Percentiles rank a stretch among this genome's conserved stretches.
phyloP scores from a whole-genome alignment of 2,888 invertebrate genomes.

The Furcula furcula region DNA sequence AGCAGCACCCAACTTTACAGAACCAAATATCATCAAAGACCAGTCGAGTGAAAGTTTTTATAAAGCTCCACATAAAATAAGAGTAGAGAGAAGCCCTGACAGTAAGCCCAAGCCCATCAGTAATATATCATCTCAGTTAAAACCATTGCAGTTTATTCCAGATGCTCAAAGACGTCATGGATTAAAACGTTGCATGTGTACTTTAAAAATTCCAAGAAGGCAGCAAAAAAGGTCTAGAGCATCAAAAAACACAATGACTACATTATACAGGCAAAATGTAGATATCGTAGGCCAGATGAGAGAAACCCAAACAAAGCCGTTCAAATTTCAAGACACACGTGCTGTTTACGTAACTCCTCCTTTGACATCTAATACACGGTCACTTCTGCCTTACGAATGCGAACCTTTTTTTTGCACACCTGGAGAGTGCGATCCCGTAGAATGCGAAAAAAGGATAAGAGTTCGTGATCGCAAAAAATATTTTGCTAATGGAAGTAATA shows the following conservation, averaged over 20 bases:
- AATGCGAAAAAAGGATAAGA: slow-evolving; percentile 23
- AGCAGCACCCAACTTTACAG: slow-evolving; percentile 1
- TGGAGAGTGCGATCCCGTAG: slow-evolving; percentile 33
- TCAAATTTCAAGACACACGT: slow-evolving; percentile 4
- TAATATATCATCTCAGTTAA: slow-evolving; percentile 10
- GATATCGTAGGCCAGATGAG: background rate
- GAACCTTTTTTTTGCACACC: slow-evolving; percentile 34
- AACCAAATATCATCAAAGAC: background rate
- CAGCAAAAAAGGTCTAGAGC: slow-evolving; percentile 5
- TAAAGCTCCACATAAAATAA: slow-evolving; percentile 2
- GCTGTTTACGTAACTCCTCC: slow-evolving; percentile 8
- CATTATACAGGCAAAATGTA: background rate
- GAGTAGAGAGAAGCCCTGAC: slow-evolving; percentile 1
- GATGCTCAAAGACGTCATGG: slow-evolving; percentile 8
- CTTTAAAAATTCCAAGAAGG: slow-evolving; percentile 30
- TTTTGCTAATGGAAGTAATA: slow-evolving; percentile 11
- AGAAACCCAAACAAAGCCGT: slow-evolving; percentile 11
- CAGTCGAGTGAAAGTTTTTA: background rate
- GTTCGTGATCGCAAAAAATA: slow-evolving; percentile 6
- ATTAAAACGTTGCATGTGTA: slow-evolving; percentile 40
- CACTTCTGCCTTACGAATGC: slow-evolving; percentile 34
- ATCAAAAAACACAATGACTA: slow-evolving; percentile 18
- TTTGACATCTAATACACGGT: background rate
- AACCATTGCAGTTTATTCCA: slow-evolving; percentile 10
- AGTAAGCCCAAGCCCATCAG: background rate